Evolutionary conservation across 2,888 invertebrate species (phyloP).

Genomic region (Cataglyphis rosenhaueri): DNA sequence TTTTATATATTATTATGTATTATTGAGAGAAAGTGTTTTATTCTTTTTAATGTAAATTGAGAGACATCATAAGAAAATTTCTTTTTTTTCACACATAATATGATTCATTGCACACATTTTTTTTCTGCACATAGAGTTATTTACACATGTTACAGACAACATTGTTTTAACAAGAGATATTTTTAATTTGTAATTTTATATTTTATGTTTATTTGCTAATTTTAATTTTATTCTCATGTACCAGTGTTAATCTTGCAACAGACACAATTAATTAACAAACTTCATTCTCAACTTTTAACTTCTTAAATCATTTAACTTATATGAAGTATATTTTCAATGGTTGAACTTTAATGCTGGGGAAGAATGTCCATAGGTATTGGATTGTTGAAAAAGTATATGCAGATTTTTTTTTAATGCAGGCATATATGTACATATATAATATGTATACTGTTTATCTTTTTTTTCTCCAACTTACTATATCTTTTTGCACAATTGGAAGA

Average conservation of each 20-base stretch:
- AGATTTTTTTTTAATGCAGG: neutral
- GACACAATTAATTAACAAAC: constrained; percentile 54
- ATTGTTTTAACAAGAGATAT: neutral
- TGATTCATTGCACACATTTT: neutral
- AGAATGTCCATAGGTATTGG: constrained; percentile 65
- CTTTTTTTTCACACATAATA: neutral
- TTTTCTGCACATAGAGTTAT: neutral
- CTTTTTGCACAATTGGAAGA: neutral
- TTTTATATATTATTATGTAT: neutral
- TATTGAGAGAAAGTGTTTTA: constrained; percentile 1
- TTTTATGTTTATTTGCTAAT: too few relatives aligned
- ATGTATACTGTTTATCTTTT: neutral
- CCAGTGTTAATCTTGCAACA: constrained; percentile 68
- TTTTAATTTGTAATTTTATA: neutral
- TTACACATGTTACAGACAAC: constrained; percentile 5
- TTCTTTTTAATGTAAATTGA: neutral
- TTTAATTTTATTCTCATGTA: constrained; percentile 49
- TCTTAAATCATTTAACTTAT: constrained; percentile 64
- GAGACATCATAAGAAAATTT: constrained; percentile 2
- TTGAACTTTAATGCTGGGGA: constrained; percentile 70
- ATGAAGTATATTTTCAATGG: constrained; percentile 57
- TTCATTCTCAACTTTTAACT: constrained; percentile 51
- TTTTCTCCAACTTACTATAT: neutral
- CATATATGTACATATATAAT: neutral
- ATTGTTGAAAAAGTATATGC: constrained; percentile 2